Evolutionary conservation across 2,888 invertebrate species (phyloP), one percentile per base, ranked within the genome.

Genomic region (Ceriagrion tenellum): DNA sequence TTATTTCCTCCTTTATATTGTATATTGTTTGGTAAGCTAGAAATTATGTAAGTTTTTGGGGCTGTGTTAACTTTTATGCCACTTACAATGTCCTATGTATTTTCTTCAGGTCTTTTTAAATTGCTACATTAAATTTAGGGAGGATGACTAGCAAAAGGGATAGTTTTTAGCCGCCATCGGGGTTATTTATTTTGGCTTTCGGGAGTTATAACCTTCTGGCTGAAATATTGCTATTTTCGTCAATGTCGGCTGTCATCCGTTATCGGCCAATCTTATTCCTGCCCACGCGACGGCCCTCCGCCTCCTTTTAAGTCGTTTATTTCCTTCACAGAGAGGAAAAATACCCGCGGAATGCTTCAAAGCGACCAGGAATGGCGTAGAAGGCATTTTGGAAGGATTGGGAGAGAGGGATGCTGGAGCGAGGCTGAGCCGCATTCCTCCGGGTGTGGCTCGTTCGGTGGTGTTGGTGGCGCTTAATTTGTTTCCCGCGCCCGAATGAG

Each of bases 391-490:
- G 23, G 0, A 4, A 35, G 35, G 81, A 81, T 81, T 81, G 81
- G 26, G 69, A 81, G 18, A 81, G 30, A 13, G 81, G n/a, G 47
- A 47, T 47, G 47, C 47, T 47, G 47, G 47, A 47, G 47, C 8
- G 47, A 47, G 59, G 47, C 8, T 26, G 69, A 69, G 69, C 0
- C 69, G n/a, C 69, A 69, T 69, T 69, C 69, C 69, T 69, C n/a
- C 69, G 69, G 3, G 23, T 69, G 69, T 69, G n/a, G 26, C 4
- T 47, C 47, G 26, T n/a, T 20, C 69, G 47, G 8, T 69, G 69
- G 69, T 69, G 69, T 26, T 69, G 69, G 69, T 69, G 69, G 69
- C 69, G 69, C 69, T 69, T 69, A 69, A 69, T 69, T 69, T 69
- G 69, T 69, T 69, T 69, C 69, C 69, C 26, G 69, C n/a, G 23